Conservation (phyloP, 2,888 invertebrate species). For the Andrena hattorfiana region DNA sequence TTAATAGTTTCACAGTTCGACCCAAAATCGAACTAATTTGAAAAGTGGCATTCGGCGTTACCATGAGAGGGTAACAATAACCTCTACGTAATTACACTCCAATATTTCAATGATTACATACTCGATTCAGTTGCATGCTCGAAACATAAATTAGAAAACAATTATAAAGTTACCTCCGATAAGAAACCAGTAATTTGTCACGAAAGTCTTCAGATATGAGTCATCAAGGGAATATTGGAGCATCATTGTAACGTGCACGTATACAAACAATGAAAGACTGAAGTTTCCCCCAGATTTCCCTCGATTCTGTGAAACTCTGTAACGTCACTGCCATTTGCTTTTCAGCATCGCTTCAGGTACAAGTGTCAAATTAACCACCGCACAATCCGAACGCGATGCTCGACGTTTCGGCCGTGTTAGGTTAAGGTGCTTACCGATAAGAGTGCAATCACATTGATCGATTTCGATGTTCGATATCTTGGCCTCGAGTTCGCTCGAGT, state of each 20-base stretch:
- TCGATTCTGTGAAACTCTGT: not conserved
- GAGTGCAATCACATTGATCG: not conserved
- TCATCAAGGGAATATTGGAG: not conserved
- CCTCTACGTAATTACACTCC: not conserved
- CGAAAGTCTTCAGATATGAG: not conserved
- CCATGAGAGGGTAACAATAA: conserved; percentile 10
- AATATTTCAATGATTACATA: not conserved
- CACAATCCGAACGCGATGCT: not conserved
- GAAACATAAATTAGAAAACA: not conserved
- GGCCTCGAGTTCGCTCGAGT: conserved; percentile 36
- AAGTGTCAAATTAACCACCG: not conserved
- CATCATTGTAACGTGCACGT: not conserved
- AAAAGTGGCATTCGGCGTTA: not conserved
- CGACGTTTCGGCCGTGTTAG: conserved; percentile 6
- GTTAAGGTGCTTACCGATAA: conserved; percentile 16
- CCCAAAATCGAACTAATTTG: not conserved
- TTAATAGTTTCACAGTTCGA: not conserved
- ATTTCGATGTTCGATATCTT: not conserved
- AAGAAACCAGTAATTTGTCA: not conserved
- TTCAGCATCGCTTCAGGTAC: not conserved
- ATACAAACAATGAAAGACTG: no score
- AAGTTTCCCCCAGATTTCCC: not conserved
- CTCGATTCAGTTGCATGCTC: not conserved
- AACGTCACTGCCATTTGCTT: not conserved
- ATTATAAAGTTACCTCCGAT: not conserved